Base-by-base conservation (phyloP, 2,113 vertebrate genomes). In the Phoxinus phoxinus region DNA sequence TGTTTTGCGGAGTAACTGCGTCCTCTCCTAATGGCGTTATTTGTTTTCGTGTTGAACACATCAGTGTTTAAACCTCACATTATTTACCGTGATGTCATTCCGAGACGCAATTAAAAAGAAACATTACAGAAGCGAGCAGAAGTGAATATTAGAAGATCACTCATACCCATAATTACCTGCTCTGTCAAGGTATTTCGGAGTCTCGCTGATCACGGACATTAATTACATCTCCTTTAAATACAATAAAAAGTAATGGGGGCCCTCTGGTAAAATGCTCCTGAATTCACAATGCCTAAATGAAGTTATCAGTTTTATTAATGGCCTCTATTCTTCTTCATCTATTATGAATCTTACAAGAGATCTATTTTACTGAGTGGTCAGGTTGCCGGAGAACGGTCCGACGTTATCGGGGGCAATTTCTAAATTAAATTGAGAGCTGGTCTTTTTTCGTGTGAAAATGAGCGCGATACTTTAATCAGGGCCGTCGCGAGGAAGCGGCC, bases 231-330 rank as follows among this genome's bases (percentile, higher is more conserved):
- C 94, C 92, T 85, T 93, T 94, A 96, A 95, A 94, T 93, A 95
- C 92, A 94, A 89, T 89, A 92, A 94, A 94, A 95, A 94, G 93
- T 96, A 95, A 94, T 94, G 93, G 93, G 88, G 88, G 93, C 93
- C 89, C 86, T 92, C 85, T 84, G 93, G 92, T 94, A 93, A 88
- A 91, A 90, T 85, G 86, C 86, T 82, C 89, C 88, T 87, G 86
- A 89, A 93, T 93, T 92, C 90, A 93, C 94, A 88, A 91, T 92
- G 90, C 90, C 93, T 93, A 95, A 96, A 95, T 93, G 92, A 95
- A 94, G 88, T 94, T 93, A 94, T 90, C 94, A 90, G 93, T 95
- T 94, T 94, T 95, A 94, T 95, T 96, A 94, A 96, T 94, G 92
- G 87, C 90, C 74, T 23, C 94, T 92, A 90, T 93, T 92, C 93